Evolutionary conservation across 92 coral and sea anemone species (phyloP), one percentile per base, ranked within the genome.

Genomic region (Siderastrea siderea): DNA sequence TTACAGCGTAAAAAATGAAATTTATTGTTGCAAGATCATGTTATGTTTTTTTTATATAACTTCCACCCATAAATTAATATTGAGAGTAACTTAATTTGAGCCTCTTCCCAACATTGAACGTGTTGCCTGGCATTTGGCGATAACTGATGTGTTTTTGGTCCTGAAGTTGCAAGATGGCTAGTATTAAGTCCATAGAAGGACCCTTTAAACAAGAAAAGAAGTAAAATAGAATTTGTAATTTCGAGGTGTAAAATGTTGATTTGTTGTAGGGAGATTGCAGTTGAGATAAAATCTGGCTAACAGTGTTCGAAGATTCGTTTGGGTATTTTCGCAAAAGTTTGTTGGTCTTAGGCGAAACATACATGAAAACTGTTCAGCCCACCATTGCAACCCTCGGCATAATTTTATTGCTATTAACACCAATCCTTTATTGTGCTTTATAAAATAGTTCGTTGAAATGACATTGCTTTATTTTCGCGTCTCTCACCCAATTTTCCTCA

Each of bases 371-470:
- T n/a, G 3, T 13, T 5, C 51, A 2, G 46, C 17, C 47, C 13
- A 13, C 14, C 43, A 16, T 15, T 48, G 55, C 3, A 5, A 48
- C 58, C 63, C 60, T 15, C 7, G 48, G 6, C 44, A 70, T 46
- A 51, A 73, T 60, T 61, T 51, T 84, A 51, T 63, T 61, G 15
- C 17, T 59, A 59, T 84, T 74, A 50, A 84, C 87, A 73, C 72
- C 61, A n/a, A 16, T 62, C 68, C 14, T 73, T 49, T 61, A 59
- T 72, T 63, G 71, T 59, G 5, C 58, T 69, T 47, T 60, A 19
- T 17, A 44, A 47, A 53, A 69, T 54, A 53, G 62, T 5, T 55
- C 50, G 38, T 59, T 54, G 63, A 44, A 68, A 82, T 12, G 46
- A 72, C 54, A 68, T 53, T 51, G 67, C 53, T 69, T 57, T 69